A percentile compares a stretch with the other conserved stretches of the same genome.
Conservation (phyloP, 2,888 invertebrate species). For the Therioaphis trifolii region DNA sequence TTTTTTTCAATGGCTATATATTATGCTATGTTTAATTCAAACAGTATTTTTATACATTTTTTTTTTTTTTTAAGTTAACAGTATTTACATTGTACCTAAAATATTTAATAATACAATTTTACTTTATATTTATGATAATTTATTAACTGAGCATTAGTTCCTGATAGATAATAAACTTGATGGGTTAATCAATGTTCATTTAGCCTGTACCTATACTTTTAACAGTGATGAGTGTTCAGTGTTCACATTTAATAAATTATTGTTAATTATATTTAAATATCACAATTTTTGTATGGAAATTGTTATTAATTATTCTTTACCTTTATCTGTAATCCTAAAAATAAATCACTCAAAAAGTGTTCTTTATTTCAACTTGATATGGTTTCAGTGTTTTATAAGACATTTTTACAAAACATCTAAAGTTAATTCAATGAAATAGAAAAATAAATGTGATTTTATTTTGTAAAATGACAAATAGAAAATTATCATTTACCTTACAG, state of each 20-base stretch:
- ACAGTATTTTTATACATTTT: constrained; percentile 51
- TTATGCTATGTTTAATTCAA: constrained; percentile 36
- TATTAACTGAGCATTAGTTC: background rate
- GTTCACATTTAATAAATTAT: background rate
- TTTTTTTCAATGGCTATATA: constrained; percentile 6
- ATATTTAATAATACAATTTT: constrained; percentile 38
- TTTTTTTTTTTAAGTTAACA: constrained; percentile 33
- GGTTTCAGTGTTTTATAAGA: too few relatives aligned
- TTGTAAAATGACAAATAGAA: too few relatives aligned
- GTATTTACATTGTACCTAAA: constrained; percentile 46
- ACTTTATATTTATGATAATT: background rate
- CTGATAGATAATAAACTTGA: constrained; percentile 2
- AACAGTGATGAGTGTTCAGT: background rate
- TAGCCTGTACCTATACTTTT: background rate
- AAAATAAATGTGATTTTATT: too few relatives aligned
- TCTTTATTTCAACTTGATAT: too few relatives aligned
- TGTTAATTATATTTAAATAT: background rate
- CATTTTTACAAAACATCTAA: too few relatives aligned
- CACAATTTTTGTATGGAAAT: background rate
- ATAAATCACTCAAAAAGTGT: too few relatives aligned
- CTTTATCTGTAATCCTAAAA: too few relatives aligned
- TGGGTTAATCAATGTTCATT: background rate
- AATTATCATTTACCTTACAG: too few relatives aligned
- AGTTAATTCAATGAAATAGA: too few relatives aligned
- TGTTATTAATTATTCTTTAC: background rate